Conservation (phyloP, 1,140 invertebrate genomes). For the Pteromalus puparum region DNA sequence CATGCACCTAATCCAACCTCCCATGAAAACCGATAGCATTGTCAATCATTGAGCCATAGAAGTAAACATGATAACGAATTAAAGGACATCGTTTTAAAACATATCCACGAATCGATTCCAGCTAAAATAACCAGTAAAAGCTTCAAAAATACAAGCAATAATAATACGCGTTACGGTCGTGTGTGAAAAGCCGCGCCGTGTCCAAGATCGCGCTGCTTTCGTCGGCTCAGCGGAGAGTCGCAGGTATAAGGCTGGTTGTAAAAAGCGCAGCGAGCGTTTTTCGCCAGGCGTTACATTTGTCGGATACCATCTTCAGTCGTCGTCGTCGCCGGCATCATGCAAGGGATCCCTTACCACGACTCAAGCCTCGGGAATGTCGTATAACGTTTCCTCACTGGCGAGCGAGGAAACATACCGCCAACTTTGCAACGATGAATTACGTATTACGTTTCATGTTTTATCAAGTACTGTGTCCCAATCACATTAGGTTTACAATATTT, state of each 20-base stretch:
- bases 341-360: background rate
- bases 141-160: too few species aligned
- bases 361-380: background rate
- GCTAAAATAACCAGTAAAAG: too few species aligned
- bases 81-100: background rate
- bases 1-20: background rate
- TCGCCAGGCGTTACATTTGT: constrained; percentile 57
- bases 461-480: too few species aligned
- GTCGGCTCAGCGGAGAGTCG: background rate
- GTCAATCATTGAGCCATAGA: background rate
- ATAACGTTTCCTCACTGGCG: background rate
- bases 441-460: too few species aligned
- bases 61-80: background rate
- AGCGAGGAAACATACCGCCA: background rate
- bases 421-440: background rate
- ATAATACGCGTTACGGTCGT: too few species aligned
- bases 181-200: background rate
- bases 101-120: background rate
- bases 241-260: constrained; percentile 3
- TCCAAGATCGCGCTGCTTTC: background rate
- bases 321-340: constrained; percentile 2
- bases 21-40: background rate
- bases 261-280: constrained; percentile 53
- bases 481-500: too few species aligned
- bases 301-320: constrained; percentile 51